These are phyloP conservation scores for Hylia prasina DNA, from an alignment of 2,113 vertebrate genomes.

Conservation along the genomic window DNA sequence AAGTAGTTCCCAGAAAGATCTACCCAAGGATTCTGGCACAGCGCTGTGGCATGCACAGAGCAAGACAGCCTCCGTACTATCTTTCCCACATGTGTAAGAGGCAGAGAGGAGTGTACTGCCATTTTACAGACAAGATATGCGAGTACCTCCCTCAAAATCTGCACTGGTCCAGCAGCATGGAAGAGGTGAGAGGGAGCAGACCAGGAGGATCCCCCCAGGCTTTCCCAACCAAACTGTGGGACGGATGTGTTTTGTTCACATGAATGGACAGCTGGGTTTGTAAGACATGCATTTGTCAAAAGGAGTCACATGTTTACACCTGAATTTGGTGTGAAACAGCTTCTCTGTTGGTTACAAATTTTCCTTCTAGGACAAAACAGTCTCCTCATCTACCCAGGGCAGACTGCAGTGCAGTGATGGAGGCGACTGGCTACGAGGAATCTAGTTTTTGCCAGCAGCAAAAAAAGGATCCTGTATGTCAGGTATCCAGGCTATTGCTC, in stretches of 20 bases:
- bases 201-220: not conserved
- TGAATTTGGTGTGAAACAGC: not conserved
- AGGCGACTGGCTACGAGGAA: rapidly evolving
- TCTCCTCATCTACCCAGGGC: not conserved
- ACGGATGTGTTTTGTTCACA: not conserved
- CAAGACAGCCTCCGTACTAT: not conserved
- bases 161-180: rapidly evolving
- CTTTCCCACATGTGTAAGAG: not conserved
- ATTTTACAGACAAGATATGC: not conserved
- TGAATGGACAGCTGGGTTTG: not conserved
- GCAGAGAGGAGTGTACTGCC: not conserved
- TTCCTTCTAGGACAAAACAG: not conserved
- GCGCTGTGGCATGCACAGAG: rapidly evolving
- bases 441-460: not conserved
- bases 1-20: not conserved
- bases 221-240: rapidly evolving
- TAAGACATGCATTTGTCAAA: not conserved
- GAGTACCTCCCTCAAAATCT: not conserved
- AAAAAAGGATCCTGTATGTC: rapidly evolving
- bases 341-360: not conserved
- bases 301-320: not conserved
- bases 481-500: not conserved
- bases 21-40: not conserved
- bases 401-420: not conserved
- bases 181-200: not conserved